Conservation (phyloP, 2,888 invertebrate genomes). For the Chalcosyrphus nemorum region DNA sequence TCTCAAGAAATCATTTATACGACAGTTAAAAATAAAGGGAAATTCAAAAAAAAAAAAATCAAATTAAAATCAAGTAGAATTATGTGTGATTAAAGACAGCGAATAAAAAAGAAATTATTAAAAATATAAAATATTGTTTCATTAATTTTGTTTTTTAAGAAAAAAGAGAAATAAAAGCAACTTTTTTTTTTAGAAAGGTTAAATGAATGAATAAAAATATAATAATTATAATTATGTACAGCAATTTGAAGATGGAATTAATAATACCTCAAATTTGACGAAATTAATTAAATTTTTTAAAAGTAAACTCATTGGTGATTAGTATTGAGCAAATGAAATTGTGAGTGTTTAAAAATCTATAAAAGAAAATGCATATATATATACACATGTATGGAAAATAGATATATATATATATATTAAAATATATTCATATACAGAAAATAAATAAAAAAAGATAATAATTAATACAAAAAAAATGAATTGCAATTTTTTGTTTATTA, state of each 20-base stretch:
- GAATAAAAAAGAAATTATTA: constrained; percentile 50
- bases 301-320: constrained; percentile 70
- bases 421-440: constrained; percentile 66
- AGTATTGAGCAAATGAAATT: constrained; percentile 62
- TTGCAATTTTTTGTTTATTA: constrained; percentile 43
- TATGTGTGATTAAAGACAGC: constrained; percentile 70
- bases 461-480: constrained; percentile 31
- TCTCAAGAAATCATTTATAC: neutral
- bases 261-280: constrained; percentile 69
- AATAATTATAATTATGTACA: too few relatives aligned
- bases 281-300: constrained; percentile 47
- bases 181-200: constrained; percentile 44
- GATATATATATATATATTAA: constrained; percentile 63
- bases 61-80: constrained; percentile 32
- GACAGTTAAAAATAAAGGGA: neutral
- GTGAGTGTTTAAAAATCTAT: constrained; percentile 63
- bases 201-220: constrained; percentile 20
- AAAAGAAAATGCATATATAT: constrained; percentile 39
- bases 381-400: constrained; percentile 40
- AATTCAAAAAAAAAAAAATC: neutral
- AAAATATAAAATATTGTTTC: constrained; percentile 29
- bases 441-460: constrained; percentile 30
- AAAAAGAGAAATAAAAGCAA: neutral
- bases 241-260: constrained; percentile 63
- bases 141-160: constrained; percentile 8